Evolutionary conservation across 2,888 invertebrate genomes (phyloP), one percentile per base, ranked within the genome.

Genomic region (Scaptomyza caliginosa): DNA sequence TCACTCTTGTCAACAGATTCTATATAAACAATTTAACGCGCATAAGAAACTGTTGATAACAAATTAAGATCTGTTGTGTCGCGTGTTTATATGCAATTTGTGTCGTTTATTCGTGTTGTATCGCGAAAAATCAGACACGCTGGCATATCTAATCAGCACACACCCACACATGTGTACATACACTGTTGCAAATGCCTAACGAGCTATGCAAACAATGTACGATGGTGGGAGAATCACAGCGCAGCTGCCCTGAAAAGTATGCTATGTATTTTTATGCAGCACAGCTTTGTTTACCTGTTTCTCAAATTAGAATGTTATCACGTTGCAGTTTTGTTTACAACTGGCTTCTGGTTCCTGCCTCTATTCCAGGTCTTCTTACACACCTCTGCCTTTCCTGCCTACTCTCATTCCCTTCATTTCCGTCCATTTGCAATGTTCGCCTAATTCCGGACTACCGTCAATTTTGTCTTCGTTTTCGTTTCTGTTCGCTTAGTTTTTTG

Each of bases 231-330:
- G 46, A 40, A 50, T 39, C 40, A 49, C 39, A 52, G 23, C 30
- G 38, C 40, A 34, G 30, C 24, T 73, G 68, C 65, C 38, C 77
- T 68, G 43, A 51, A 77, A 75, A 77, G 68, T 62, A 55, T 65
- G 68, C 68, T 68, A 60, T 62, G 43, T 45, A 45, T 69, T 58
- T 46, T 59, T 52, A 45, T 64, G 51, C 43, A 40, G 46, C 57
- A 60, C 56, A 48, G 46, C 45, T 70, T 62, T 74, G 62, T 51
- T 67, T 75, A 55, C 54, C 59, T 64, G 70, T 64, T 60, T 54
- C 50, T 58, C 55, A 79, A 80, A 77, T 82, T 78, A 68, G 68
- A 83, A 75, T 67, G 72, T 67, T 72, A 79, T 76, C 80, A 59
- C 62, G 51, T 67, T 66, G 54, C 71, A 60, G 64, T 64, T 64